Conservation (phyloP, 1,140 invertebrate species). For the Cecropterus lyciades region DNA sequence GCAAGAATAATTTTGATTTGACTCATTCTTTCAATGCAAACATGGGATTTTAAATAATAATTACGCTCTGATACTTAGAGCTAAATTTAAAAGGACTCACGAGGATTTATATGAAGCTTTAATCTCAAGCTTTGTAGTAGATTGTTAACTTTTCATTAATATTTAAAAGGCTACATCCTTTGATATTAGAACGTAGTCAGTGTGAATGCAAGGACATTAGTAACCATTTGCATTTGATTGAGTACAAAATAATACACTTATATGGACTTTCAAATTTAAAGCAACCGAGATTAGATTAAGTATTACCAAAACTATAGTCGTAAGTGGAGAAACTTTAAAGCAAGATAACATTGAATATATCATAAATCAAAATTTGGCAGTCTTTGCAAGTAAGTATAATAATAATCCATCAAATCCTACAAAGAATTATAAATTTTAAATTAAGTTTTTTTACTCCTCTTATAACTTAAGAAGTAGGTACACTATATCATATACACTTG, state of each 20-base stretch:
- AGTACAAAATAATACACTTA: background rate
- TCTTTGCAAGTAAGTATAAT: too few relatives aligned
- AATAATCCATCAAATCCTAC: too few relatives aligned
- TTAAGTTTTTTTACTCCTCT: too few relatives aligned
- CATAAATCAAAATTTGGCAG: too few relatives aligned
- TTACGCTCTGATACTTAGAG: too few relatives aligned
- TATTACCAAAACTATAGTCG: background rate
- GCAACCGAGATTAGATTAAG: background rate
- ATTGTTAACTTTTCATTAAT: constrained; percentile 4
- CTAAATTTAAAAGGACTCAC: too few relatives aligned
- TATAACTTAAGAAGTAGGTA: too few relatives aligned
- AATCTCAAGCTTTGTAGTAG: background rate
- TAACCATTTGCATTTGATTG: constrained; percentile 9
- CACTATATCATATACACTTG: too few relatives aligned
- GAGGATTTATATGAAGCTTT: background rate
- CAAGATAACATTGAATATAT: background rate
- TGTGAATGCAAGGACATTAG: constrained; percentile 22
- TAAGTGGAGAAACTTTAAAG: background rate
- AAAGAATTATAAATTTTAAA: too few relatives aligned
- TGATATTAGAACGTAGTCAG: constrained; percentile 9
- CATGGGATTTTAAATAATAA: too few relatives aligned
- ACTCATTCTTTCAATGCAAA: too few relatives aligned
- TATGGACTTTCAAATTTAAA: background rate
- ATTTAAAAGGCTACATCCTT: constrained; percentile 11
- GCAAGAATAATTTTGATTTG: too few relatives aligned